Conservation (phyloP, 2,888 invertebrate genomes). For the Achlya flavicornis region DNA sequence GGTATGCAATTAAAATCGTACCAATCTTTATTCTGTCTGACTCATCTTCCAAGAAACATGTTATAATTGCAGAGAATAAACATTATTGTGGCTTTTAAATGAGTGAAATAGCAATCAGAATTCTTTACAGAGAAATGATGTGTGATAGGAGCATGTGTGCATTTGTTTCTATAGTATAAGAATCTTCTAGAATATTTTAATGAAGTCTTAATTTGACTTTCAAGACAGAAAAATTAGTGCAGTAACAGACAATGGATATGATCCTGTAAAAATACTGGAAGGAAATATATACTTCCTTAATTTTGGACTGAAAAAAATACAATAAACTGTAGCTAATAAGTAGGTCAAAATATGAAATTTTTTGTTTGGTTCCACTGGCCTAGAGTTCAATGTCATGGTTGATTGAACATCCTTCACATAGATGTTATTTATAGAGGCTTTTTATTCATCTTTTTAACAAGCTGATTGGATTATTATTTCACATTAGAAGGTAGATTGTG, state of each 20-base stretch:
- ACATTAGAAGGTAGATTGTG: too few species aligned
- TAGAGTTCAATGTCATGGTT: conserved; percentile 17
- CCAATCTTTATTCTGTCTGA: background rate
- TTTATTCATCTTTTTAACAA: too few species aligned
- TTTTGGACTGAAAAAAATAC: background rate
- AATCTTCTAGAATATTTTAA: too few species aligned
- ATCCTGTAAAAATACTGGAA: background rate
- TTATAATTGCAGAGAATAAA: too few species aligned
- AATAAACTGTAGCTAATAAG: background rate
- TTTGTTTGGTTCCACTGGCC: conserved; percentile 16
- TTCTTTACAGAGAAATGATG: too few species aligned
- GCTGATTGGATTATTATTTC: too few species aligned
- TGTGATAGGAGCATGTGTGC: too few species aligned
- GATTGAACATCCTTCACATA: conserved; percentile 19
- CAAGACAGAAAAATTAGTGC: background rate
- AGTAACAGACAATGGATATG: background rate
- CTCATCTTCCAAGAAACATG: background rate
- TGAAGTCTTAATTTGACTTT: background rate
- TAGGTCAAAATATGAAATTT: conserved; percentile 7
- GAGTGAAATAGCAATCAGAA: too few species aligned
- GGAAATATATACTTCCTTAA: background rate
- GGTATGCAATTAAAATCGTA: background rate
- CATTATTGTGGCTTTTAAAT: too few species aligned
- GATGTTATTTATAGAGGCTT: background rate
- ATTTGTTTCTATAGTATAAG: too few species aligned